These are phyloP conservation scores for Junonia oenone DNA, from an alignment of 2,888 invertebrate genomes.

Conservation along the genomic window DNA sequence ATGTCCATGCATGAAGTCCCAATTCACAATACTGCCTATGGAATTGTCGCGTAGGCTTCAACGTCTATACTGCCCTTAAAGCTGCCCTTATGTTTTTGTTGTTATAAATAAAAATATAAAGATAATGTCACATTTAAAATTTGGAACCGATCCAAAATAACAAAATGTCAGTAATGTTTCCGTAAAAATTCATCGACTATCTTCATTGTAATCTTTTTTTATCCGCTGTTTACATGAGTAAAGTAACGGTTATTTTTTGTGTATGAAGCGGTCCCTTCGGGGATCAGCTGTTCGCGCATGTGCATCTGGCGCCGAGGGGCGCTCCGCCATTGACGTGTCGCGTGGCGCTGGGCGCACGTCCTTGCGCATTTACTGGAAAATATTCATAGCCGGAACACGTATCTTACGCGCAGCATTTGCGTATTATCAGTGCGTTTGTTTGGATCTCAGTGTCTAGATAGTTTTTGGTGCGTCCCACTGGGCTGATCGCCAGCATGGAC, in stretches of 20 bases:
- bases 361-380: conserved; percentile 46
- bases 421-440: conserved; percentile 36
- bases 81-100: background rate
- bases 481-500: conserved; percentile 73
- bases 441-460: conserved; percentile 42
- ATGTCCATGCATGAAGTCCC: no score
- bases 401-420: conserved; percentile 40
- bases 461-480: conserved; percentile 54
- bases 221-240: conserved; percentile 39
- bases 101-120: background rate
- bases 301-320: conserved; percentile 55
- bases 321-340: conserved; percentile 47
- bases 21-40: no score
- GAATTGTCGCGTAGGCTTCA: no score
- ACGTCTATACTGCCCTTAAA: no score
- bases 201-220: conserved; percentile 23
- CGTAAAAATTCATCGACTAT: background rate
- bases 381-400: conserved; percentile 46
- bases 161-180: conserved; percentile 23
- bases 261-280: conserved; percentile 43
- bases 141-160: conserved; percentile 17
- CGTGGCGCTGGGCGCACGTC: conserved; percentile 32
- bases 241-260: conserved; percentile 39
- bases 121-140: conserved; percentile 11
- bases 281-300: conserved; percentile 76